Conservation (phyloP, 2,888 invertebrate species). For the Parnassius glacialis region DNA sequence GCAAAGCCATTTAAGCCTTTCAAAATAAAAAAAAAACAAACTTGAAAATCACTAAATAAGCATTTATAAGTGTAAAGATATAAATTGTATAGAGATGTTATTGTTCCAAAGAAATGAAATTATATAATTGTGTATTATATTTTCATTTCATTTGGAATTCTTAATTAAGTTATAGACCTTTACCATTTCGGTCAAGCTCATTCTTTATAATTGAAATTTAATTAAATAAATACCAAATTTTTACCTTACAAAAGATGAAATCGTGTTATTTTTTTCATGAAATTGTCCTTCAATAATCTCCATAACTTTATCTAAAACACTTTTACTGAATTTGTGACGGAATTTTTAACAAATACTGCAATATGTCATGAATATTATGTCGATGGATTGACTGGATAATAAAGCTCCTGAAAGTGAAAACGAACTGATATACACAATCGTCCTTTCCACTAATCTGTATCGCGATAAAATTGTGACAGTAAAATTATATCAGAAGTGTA, state of each 20-base stretch:
- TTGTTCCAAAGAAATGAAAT: no score
- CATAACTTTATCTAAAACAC: constrained; percentile 10
- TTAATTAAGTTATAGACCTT: no score
- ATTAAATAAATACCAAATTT: no score
- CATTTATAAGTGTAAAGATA: no score
- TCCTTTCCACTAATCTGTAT: constrained; percentile 41
- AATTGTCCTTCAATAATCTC: constrained; percentile 16
- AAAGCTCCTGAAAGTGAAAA: constrained; percentile 28
- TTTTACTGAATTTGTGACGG: background rate
- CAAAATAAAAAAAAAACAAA: no score
- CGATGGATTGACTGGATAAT: constrained; percentile 12
- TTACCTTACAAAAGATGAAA: constrained; percentile 28
- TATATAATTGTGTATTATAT: no score
- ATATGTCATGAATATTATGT: background rate
- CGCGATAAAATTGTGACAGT: constrained; percentile 54
- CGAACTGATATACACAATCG: constrained; percentile 32
- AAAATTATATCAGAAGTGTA: constrained; percentile 60
- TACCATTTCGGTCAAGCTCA: no score
- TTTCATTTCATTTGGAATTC: no score
- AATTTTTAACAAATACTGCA: background rate
- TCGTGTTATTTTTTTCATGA: constrained; percentile 22
- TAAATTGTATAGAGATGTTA: no score
- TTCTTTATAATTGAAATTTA: no score
- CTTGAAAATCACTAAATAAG: no score
- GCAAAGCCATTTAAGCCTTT: no score